Base-by-base conservation (phyloP, 2,797 vertebrate genomes). In the Allobates femoralis region DNA sequence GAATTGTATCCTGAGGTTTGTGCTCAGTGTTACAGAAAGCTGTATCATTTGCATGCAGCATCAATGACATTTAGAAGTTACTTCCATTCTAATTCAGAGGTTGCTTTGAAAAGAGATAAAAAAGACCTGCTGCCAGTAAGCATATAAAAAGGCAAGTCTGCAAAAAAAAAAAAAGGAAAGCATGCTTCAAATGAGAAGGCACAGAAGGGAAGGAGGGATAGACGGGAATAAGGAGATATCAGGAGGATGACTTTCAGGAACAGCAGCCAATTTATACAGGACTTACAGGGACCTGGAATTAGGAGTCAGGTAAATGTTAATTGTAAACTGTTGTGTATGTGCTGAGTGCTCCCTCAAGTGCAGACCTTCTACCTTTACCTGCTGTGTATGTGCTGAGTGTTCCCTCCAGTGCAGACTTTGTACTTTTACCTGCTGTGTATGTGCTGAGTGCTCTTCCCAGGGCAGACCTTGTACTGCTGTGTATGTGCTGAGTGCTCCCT, bases 61-160 rank as follows among this genome's bases (percentile, higher is more conserved):
- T 85, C 86, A 85, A 85, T 88, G 86, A 88, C 86, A 88, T 85
- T 84, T 88, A 88, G 86, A 88, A 88, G 86, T 88, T 88, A 84
- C 86, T 88, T 86, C 79, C 74, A 83, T 87, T 85, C 30, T 85
- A 85, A 84, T 84, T n/a, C 86, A 79, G 74, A 79, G 64, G 66
- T 79, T 56, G 73, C 74, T 87, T 83, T 83, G 73, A 78, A 87
- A 87, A 74, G 76, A 82, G 75, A 84, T 79, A 79, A 84, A 79
- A 81, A 78, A 84, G 74, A 87, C 80, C 80, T 87, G 66, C 58
- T 41, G 87, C 32, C 10, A 75, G 90, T 86, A 87, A 89, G 79
- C 32, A 85, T 85, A 37, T 79, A 53, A 86, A 26, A 69, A 77
- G 41, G 89, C 85, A 75, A 85, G 81, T 90, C 90, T 91, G 87